phyloP scores from a whole-genome alignment of 2,797 vertebrate species.

The Gallinago stenura region DNA sequence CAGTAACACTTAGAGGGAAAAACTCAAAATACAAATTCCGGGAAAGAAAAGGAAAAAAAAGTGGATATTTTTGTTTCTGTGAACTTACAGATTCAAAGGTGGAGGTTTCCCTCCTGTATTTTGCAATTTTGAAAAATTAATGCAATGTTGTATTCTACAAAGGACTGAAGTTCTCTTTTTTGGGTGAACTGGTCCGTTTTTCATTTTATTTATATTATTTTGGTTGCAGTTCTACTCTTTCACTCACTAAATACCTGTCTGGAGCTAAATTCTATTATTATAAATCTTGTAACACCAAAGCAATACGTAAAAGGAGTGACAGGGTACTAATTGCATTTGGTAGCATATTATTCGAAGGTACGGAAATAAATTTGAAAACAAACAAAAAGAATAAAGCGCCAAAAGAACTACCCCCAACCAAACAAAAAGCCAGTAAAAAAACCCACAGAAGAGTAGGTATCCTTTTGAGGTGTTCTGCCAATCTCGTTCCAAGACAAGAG shows the following conservation, averaged over 20 bases:
- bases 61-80: not conserved
- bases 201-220: not conserved
- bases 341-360: not conserved
- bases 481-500: not conserved
- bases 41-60: not conserved
- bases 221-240: not conserved
- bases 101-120: rapidly evolving
- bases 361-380: not conserved
- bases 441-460: not conserved
- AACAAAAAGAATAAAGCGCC: not conserved
- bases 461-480: not conserved
- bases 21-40: not conserved
- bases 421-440: not conserved
- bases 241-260: not conserved
- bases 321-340: not conserved
- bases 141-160: rapidly evolving
- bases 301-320: not conserved
- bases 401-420: not conserved
- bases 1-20: not conserved
- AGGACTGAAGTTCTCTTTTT: not conserved
- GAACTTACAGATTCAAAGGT: not conserved
- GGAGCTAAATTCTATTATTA: not conserved
- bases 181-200: not conserved
- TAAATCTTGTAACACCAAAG: not conserved
- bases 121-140: not conserved